phyloP scores from a whole-genome alignment of 2,888 invertebrate genomes.

The Torymus texanus region DNA sequence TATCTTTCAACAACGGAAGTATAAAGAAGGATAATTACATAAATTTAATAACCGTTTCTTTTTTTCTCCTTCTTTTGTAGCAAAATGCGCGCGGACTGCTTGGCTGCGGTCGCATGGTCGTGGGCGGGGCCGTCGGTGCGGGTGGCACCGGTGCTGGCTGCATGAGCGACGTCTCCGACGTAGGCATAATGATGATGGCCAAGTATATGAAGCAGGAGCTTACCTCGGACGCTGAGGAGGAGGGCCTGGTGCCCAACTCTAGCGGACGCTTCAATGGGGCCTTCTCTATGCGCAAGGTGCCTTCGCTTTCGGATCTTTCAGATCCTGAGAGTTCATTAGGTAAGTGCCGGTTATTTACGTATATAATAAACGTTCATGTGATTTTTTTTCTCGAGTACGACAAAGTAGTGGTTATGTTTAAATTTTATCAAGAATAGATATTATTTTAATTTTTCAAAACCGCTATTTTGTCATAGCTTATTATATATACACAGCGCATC shows the following conservation, averaged over 20 bases:
- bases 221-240: constrained; percentile 77
- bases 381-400: too few relatives aligned
- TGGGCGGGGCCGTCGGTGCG: too few relatives aligned
- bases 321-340: constrained; percentile 93
- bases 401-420: too few relatives aligned
- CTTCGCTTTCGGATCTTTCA: constrained; percentile 92
- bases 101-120: constrained; percentile 62
- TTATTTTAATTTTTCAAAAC: too few relatives aligned
- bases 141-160: constrained; percentile 47
- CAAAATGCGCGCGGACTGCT: constrained; percentile 69
- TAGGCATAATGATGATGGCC: constrained; percentile 72
- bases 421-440: too few relatives aligned
- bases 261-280: constrained; percentile 77
- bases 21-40: neutral
- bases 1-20: too few relatives aligned
- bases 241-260: constrained; percentile 80
- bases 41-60: neutral
- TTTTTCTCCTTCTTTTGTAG: constrained; percentile 58
- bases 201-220: constrained; percentile 79
- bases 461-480: too few relatives aligned
- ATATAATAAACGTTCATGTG: neutral
- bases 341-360: constrained; percentile 78
- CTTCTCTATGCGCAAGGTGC: constrained; percentile 90
- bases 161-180: constrained; percentile 63
- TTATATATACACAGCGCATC: too few relatives aligned